phyloP scores from a whole-genome alignment of 1,140 invertebrate species.

The Bombus waltoni region DNA sequence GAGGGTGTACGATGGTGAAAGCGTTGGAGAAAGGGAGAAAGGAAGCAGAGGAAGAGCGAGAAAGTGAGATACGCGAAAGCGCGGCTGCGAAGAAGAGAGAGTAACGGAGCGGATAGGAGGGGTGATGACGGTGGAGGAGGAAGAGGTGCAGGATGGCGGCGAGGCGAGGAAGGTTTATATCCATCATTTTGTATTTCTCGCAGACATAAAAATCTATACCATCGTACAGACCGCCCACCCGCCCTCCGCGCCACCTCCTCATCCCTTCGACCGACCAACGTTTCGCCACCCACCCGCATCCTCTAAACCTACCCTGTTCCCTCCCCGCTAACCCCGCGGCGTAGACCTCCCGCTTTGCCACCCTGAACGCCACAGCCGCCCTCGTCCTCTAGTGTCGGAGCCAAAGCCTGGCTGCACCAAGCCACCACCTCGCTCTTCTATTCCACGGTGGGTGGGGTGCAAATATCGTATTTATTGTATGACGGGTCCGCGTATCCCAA shows the following conservation, averaged over 20 bases:
- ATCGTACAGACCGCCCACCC: slow-evolving; percentile 64
- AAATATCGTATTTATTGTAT: slow-evolving; percentile 80
- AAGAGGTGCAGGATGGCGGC: slow-evolving; percentile 48
- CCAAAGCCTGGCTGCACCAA: slow-evolving; percentile 61
- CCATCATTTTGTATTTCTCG: slow-evolving; percentile 82
- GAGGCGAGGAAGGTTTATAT: slow-evolving; percentile 78
- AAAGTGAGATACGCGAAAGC: slow-evolving; percentile 9
- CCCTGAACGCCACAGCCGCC: slow-evolving; percentile 42
- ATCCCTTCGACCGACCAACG: slow-evolving; percentile 67
- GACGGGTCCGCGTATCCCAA: slow-evolving; percentile 72
- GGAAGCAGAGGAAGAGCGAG: slow-evolving; percentile 26
- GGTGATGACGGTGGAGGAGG: slow-evolving; percentile 6
- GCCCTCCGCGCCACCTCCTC: slow-evolving; percentile 51
- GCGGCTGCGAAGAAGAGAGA: slow-evolving; percentile 18
- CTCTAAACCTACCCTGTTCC: slow-evolving; percentile 63
- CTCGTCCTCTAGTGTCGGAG: slow-evolving; percentile 52
- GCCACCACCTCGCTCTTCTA: slow-evolving; percentile 50
- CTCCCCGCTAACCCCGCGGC: not conserved
- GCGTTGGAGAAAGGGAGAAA: slow-evolving; percentile 51
- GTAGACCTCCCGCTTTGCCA: slow-evolving; percentile 8
- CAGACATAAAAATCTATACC: slow-evolving; percentile 80
- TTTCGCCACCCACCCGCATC: slow-evolving; percentile 70
- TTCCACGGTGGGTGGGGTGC: slow-evolving; percentile 61
- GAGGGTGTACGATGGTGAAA: slow-evolving; percentile 63
- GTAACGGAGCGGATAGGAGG: not conserved